Evolutionary conservation across 2,113 vertebrate genomes (phyloP).

Genomic region (Pseudopipra pipra): DNA sequence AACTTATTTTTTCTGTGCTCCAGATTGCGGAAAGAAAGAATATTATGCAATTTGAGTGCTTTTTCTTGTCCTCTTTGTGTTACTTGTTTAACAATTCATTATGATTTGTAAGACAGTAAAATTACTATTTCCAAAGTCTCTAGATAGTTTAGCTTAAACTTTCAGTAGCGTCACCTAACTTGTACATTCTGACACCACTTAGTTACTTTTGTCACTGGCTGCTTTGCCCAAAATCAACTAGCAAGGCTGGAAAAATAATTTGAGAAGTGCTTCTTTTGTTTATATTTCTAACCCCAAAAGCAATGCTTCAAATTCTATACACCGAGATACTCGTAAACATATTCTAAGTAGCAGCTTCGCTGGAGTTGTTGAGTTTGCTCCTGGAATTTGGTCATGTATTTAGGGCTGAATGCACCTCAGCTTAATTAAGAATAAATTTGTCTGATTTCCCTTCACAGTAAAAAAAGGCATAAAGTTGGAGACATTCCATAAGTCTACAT

Average conservation of each 20-base stretch:
- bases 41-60: background rate
- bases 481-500: too few species aligned
- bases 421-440: background rate
- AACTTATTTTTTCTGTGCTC: background rate
- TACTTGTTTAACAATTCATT: background rate
- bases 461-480: background rate
- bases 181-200: background rate
- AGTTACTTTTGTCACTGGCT: background rate
- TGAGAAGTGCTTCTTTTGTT: background rate
- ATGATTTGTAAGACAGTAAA: background rate
- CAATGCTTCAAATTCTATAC: background rate
- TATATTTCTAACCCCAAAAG: background rate
- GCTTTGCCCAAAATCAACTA: background rate
- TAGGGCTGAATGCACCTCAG: background rate
- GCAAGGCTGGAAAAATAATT: background rate
- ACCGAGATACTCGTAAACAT: background rate
- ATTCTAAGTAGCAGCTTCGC: background rate
- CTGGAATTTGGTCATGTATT: background rate
- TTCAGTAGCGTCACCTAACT: background rate
- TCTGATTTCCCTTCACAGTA: background rate
- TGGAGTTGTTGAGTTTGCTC: background rate
- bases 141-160: background rate
- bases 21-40: background rate
- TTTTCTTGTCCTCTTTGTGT: background rate
- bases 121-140: background rate